phyloP scores from a whole-genome alignment of 1,140 invertebrate species.

The Hylaeus anthracinus region DNA sequence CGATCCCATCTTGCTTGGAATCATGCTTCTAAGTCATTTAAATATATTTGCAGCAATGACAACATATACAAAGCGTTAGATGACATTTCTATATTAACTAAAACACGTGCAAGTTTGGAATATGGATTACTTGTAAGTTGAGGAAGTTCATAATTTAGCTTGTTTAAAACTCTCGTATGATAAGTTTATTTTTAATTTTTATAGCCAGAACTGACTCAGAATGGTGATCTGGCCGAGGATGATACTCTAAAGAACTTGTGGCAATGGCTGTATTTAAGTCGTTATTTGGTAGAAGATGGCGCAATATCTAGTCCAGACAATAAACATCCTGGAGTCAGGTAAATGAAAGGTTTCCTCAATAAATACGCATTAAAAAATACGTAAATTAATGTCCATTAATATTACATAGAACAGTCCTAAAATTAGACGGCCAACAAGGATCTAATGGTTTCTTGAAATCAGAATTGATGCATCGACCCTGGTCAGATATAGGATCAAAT shows the following conservation, averaged over 20 bases:
- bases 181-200: constrained; percentile 12
- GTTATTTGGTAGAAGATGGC: constrained; percentile 86
- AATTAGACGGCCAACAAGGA: constrained; percentile 74
- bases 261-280: constrained; percentile 89
- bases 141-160: constrained; percentile 23
- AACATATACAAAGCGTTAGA: constrained; percentile 82
- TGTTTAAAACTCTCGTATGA: not conserved
- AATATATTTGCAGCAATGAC: constrained; percentile 82
- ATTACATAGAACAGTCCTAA: constrained; percentile 75
- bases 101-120: constrained; percentile 85
- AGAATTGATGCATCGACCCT: constrained; percentile 73
- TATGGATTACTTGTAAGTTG: constrained; percentile 89
- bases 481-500: constrained; percentile 78
- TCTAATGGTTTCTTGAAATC: constrained; percentile 74
- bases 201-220: constrained; percentile 79
- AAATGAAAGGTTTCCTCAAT: constrained; percentile 39
- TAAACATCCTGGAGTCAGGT: constrained; percentile 87
- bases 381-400: constrained; percentile 24
- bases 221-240: constrained; percentile 86
- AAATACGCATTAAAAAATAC: not conserved
- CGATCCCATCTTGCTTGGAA: constrained; percentile 88
- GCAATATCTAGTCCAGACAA: constrained; percentile 82
- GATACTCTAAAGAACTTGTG: constrained; percentile 86
- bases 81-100: constrained; percentile 89
- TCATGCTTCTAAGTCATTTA: constrained; percentile 86